Percentiles rank a stretch among this genome's conserved stretches.
These are phyloP conservation scores for Bruchidius siliquastri DNA, from an alignment of 2,888 invertebrate species.

Conservation along the genomic window DNA sequence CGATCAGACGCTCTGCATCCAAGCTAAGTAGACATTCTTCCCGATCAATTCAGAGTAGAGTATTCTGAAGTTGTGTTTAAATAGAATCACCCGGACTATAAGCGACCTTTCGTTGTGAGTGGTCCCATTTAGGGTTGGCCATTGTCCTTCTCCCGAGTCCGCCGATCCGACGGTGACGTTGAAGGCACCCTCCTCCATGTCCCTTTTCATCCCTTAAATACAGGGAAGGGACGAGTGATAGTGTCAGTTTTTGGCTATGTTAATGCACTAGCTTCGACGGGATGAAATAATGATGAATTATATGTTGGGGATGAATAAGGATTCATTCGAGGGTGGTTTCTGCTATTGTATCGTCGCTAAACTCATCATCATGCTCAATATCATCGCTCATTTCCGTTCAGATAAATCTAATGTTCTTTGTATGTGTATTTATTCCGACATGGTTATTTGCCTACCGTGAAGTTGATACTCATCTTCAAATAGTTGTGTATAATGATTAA, in stretches of 20 bases:
- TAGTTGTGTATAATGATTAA: background rate
- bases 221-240: background rate
- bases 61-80: too few species aligned
- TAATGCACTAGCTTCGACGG: background rate
- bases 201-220: background rate
- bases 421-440: background rate
- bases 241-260: background rate
- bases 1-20: too few species aligned
- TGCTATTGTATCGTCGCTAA: background rate
- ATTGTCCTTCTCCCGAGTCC: background rate
- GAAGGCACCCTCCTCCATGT: background rate
- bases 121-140: background rate
- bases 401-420: background rate
- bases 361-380: background rate
- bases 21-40: too few species aligned
- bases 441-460: background rate
- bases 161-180: background rate
- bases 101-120: background rate
- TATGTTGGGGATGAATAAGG: background rate
- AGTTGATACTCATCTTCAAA: background rate
- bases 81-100: background rate
- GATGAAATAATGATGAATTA: background rate
- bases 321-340: background rate
- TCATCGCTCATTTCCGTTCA: background rate
- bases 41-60: too few species aligned